phyloP scores from a whole-genome alignment of 35 echinoderm and acorn worm genomes.

The Eucidaris tribuloides region DNA sequence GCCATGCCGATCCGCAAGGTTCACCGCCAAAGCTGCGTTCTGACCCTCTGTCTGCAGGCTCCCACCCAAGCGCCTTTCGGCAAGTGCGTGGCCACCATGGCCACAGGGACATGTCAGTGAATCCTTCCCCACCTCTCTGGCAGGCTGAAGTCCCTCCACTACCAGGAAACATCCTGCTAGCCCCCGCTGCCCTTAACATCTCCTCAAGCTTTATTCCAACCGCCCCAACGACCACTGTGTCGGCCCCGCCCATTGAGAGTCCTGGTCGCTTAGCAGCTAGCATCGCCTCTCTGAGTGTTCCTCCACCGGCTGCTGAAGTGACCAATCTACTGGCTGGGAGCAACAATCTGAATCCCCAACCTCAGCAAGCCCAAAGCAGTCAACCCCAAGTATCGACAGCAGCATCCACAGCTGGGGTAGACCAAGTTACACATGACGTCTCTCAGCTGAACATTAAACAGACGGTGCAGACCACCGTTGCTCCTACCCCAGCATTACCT shows the following conservation, averaged over 20 bases:
- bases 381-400: conserved; percentile 14
- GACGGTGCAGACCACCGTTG: background rate
- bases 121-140: conserved; percentile 87
- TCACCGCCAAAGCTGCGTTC: conserved; percentile 16
- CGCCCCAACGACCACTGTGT: conserved; percentile 24
- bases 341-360: background rate
- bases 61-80: conserved; percentile 79
- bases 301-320: conserved; percentile 26
- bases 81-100: conserved; percentile 46
- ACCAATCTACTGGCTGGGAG: conserved; percentile 12
- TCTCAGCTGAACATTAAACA: conserved; percentile 3
- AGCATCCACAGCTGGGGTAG: background rate
- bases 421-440: background rate
- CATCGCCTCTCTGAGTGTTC: conserved; percentile 40
- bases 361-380: background rate
- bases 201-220: background rate
- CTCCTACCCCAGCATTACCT: background rate
- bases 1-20: too few species aligned
- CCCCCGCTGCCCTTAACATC: conserved; percentile 47
- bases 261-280: conserved; percentile 37
- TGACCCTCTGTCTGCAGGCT: conserved; percentile 7
- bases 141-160: conserved; percentile 67
- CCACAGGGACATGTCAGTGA: conserved; percentile 42
- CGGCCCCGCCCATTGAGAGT: background rate
- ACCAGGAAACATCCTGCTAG: conserved; percentile 79